Percentiles rank a stretch among this genome's conserved stretches.
Evolutionary conservation across 2,797 vertebrate species (phyloP).

Genomic region (Phoebastria nigripes): DNA sequence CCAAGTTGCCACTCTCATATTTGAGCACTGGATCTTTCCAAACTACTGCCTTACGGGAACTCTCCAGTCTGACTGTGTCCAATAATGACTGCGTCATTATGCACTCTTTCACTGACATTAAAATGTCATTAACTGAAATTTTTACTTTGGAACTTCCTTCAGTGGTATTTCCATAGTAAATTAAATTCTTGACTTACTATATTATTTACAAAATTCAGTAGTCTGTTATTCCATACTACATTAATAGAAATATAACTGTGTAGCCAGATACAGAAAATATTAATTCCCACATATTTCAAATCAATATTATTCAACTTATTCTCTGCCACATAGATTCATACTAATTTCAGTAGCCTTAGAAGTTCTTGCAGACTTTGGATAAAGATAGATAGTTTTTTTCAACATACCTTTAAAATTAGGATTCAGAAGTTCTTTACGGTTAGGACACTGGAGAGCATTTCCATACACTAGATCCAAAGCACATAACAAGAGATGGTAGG

Average conservation of each 20-base stretch:
- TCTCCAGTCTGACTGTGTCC: neutral
- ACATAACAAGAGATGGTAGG: constrained; percentile 91
- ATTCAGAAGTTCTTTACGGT: constrained; percentile 90
- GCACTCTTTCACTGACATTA: neutral
- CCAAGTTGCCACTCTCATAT: neutral
- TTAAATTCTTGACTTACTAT: neutral
- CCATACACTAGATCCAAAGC: constrained; percentile 90
- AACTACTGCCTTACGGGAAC: neutral
- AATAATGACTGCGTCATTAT: accelerated
- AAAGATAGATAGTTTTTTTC: neutral
- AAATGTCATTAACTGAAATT: neutral
- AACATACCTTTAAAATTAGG: constrained; percentile 84
- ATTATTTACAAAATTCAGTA: neutral
- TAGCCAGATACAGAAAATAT: neutral
- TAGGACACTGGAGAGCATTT: constrained; percentile 87
- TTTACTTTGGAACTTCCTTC: neutral
- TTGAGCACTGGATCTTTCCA: neutral
- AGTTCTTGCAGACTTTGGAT: neutral
- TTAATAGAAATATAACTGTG: neutral
- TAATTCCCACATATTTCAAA: neutral
- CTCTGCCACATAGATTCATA: neutral
- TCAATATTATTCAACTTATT: neutral
- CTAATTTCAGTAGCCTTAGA: neutral
- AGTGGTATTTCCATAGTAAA: neutral
- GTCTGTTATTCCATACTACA: neutral